Percentiles rank a stretch among this genome's conserved stretches.
Evolutionary conservation across 1,140 invertebrate species (phyloP).

Genomic region (Drosophila littoralis): DNA sequence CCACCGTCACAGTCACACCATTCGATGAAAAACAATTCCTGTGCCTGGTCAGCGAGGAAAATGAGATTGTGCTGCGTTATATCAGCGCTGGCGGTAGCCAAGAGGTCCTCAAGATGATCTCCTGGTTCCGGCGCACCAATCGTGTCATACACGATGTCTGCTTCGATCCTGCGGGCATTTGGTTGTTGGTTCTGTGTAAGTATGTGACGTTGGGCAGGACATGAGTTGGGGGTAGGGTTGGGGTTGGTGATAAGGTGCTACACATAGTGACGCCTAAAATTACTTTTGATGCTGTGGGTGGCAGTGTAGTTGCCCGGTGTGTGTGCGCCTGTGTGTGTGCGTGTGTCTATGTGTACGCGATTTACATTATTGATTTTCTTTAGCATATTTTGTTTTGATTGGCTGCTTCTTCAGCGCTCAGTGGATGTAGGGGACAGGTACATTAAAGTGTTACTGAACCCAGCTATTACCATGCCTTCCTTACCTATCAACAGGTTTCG

Average conservation of each 20-base stretch:
- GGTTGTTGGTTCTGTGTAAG: conserved; percentile 88
- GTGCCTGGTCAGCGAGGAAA: conserved; percentile 79
- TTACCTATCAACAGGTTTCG: conserved; percentile 73
- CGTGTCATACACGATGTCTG: conserved; percentile 88
- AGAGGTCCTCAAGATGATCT: conserved; percentile 87
- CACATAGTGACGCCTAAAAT: conserved; percentile 58
- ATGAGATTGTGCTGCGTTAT: conserved; percentile 82
- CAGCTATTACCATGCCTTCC: not conserved
- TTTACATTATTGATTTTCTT: conserved; percentile 75
- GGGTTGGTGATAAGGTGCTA: conserved; percentile 13
- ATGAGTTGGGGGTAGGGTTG: not conserved
- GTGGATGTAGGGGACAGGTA: not conserved
- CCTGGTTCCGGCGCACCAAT: conserved; percentile 87
- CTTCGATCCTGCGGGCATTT: conserved; percentile 89
- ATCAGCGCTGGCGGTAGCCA: conserved; percentile 74
- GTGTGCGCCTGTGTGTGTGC: conserved; percentile 14
- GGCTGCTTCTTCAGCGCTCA: conserved; percentile 27
- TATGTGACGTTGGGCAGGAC: conserved; percentile 36
- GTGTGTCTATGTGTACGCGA: conserved; percentile 20
- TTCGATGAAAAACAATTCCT: conserved; percentile 78
- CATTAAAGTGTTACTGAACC: conserved; percentile 42
- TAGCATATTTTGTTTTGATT: conserved; percentile 66
- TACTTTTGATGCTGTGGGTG: conserved; percentile 45
- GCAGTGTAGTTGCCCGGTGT: not conserved
- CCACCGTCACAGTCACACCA: conserved; percentile 65